Conservation (phyloP, 2,113 vertebrate species). For the Gracilinanus agilis region DNA sequence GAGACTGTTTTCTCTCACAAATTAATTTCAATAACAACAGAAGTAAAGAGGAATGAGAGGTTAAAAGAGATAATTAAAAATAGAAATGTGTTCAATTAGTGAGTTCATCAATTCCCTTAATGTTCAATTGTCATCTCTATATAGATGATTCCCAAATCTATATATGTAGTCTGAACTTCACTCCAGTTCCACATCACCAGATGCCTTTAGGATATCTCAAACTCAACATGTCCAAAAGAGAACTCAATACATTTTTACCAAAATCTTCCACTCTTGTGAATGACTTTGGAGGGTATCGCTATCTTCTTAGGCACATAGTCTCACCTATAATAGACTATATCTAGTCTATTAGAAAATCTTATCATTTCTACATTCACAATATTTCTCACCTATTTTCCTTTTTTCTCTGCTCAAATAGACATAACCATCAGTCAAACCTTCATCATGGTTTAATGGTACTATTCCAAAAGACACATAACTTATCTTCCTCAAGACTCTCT, state of each 20-base stretch:
- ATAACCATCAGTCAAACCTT: not conserved
- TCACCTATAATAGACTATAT: not conserved
- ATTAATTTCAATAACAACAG: slow-evolving; percentile 9
- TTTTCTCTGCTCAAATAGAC: not conserved
- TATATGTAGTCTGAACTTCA: not conserved
- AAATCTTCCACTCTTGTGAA: not conserved
- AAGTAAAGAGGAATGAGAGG: not conserved
- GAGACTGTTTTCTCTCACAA: not conserved
- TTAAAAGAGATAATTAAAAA: slow-evolving; percentile 22
- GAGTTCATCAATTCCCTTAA: not conserved
- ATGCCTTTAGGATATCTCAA: not conserved
- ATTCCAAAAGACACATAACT: not conserved
- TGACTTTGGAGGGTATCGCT: not conserved
- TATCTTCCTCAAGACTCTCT: not conserved
- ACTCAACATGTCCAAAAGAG: not conserved
- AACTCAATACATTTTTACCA: not conserved
- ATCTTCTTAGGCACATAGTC: not conserved
- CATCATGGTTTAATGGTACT: not conserved
- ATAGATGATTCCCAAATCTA: not conserved
- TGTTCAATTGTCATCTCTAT: not conserved
- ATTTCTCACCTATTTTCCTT: not conserved
- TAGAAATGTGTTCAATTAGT: not conserved
- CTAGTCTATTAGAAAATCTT: not conserved
- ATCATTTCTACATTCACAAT: not conserved
- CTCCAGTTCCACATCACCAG: not conserved